Percentiles rank a stretch among this genome's conserved stretches.
Conservation (phyloP, 30 jellyfish, hydroid and myxozoan genomes). For the Aurelia coerulea region DNA sequence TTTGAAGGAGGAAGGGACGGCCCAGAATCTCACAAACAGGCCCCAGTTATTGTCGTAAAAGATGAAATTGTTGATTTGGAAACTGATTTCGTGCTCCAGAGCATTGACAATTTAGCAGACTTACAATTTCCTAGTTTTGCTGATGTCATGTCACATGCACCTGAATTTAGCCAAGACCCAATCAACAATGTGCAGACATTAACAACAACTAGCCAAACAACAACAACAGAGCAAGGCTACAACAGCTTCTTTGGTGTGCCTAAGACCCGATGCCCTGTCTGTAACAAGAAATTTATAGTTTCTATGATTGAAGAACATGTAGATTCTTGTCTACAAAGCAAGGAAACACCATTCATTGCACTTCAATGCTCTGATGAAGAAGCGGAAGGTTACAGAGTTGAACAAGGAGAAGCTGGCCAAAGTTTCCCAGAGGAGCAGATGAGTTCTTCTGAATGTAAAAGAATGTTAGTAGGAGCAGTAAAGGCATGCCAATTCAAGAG, state of each 20-base stretch:
- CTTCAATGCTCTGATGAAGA: background rate
- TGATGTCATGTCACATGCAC: background rate
- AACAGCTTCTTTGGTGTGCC: constrained; percentile 10
- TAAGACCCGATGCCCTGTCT: constrained; percentile 24
- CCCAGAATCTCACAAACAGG: too few relatives aligned
- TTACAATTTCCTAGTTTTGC: constrained; percentile 14
- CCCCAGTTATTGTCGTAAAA: too few relatives aligned
- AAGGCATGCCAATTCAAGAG: background rate
- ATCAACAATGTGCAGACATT: constrained; percentile 3
- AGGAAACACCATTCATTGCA: constrained; percentile 32
- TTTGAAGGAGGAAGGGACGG: too few relatives aligned
- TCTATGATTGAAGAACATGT: constrained; percentile 23
- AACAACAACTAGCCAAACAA: background rate
- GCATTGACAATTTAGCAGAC: background rate
- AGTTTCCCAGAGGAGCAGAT: too few relatives aligned
- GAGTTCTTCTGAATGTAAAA: too few relatives aligned
- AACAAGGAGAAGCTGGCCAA: constrained; percentile 13
- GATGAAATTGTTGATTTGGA: too few relatives aligned
- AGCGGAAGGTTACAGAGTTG: background rate
- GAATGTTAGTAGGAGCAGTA: too few relatives aligned
- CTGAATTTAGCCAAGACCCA: constrained; percentile 10
- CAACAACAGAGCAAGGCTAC: constrained; percentile 9
- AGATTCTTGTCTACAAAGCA: constrained; percentile 15
- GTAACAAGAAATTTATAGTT: constrained; percentile 4
- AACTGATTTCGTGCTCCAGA: background rate